Evolutionary conservation across 2,888 invertebrate species (phyloP).

Genomic region (Temnothorax rugatulus): DNA sequence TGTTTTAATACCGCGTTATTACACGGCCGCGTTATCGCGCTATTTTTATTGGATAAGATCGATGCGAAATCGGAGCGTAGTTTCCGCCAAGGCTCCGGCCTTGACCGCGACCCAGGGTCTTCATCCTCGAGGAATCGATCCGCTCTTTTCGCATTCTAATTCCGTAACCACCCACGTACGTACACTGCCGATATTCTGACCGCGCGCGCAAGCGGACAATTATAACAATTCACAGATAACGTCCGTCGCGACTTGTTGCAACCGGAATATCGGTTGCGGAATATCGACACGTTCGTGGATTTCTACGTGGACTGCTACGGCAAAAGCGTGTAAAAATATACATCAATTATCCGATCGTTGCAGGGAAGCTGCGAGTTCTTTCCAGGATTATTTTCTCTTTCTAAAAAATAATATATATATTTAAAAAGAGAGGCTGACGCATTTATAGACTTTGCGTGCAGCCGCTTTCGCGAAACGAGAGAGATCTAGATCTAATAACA

Average conservation of each 20-base stretch:
- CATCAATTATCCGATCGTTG: background rate
- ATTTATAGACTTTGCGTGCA: background rate
- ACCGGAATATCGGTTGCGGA: background rate
- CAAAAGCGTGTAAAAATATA: background rate
- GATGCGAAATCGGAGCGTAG: constrained; percentile 67
- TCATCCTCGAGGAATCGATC: constrained; percentile 80
- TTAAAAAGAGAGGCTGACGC: background rate
- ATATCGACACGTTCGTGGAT: background rate
- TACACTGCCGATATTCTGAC: constrained; percentile 55
- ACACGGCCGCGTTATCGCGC: constrained; percentile 51
- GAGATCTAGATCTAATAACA: background rate
- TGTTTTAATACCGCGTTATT: constrained; percentile 36
- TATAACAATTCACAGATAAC: constrained; percentile 65
- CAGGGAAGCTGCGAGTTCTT: background rate
- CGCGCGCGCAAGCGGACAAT: constrained; percentile 29
- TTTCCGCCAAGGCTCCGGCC: constrained; percentile 76
- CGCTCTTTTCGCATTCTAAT: constrained; percentile 71
- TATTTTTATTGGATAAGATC: constrained; percentile 67
- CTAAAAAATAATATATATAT: background rate
- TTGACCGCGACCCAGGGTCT: constrained; percentile 82
- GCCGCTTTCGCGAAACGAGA: background rate
- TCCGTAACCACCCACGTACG: constrained; percentile 68
- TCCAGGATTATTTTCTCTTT: background rate
- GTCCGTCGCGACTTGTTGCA: constrained; percentile 65
- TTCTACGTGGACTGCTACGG: background rate